Evolutionary conservation across 2,113 vertebrate species (phyloP).

Genomic region (Phylloscopus whistleri): DNA sequence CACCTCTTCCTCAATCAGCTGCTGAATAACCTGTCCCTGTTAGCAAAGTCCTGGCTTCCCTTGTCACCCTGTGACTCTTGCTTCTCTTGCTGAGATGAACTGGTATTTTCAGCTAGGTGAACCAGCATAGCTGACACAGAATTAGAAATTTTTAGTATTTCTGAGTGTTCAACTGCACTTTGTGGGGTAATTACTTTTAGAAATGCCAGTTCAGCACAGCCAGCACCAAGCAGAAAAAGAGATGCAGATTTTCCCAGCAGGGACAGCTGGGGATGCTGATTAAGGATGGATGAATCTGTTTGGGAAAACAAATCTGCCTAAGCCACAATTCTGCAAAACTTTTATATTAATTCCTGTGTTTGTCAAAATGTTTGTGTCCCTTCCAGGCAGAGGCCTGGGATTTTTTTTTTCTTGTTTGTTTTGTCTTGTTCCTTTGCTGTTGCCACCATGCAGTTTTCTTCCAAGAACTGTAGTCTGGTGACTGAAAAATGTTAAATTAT

Average conservation of each 20-base stretch:
- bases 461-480: not conserved
- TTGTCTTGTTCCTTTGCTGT: not conserved
- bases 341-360: not conserved
- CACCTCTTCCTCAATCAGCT: not conserved
- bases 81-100: not conserved
- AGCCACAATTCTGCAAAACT: not conserved
- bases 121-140: not conserved
- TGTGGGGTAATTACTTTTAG: conserved; percentile 10
- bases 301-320: conserved; percentile 36
- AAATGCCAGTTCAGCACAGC: conserved; percentile 25
- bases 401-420: not conserved
- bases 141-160: conserved; percentile 10
- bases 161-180: not conserved
- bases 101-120: not conserved
- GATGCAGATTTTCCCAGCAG: conserved; percentile 7
- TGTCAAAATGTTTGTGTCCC: not conserved
- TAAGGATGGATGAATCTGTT: conserved; percentile 36
- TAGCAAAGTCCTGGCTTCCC: not conserved
- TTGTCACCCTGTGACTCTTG: not conserved
- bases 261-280: conserved; percentile 35
- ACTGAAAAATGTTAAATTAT: not conserved
- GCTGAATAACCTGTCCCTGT: not conserved
- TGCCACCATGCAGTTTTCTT: not conserved
- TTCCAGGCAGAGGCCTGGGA: not conserved
- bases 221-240: not conserved